Conservation (phyloP, 2,888 invertebrate species). For the Arctia plantaginis region DNA sequence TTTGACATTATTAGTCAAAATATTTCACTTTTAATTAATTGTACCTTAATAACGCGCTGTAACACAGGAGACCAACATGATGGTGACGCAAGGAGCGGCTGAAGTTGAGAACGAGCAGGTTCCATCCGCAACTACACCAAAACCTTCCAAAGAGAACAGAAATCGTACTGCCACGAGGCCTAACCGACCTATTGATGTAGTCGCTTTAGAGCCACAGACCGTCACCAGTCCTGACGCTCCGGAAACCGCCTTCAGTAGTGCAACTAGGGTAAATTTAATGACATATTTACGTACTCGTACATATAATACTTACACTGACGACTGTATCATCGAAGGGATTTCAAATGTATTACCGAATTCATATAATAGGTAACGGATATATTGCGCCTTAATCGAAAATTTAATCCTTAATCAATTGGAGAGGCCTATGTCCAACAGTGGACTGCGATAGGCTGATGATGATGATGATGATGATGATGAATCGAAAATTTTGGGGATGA, state of each 20-base stretch:
- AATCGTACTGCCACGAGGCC: slow-evolving; percentile 70
- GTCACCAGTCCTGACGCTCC: slow-evolving; percentile 80
- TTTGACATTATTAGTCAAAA: not conserved
- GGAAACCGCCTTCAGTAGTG: slow-evolving; percentile 87
- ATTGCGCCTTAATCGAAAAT: not conserved
- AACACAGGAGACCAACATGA: slow-evolving; percentile 68
- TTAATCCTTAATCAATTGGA: no score
- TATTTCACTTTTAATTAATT: not conserved
- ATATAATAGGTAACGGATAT: no score
- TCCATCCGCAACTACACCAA: slow-evolving; percentile 36
- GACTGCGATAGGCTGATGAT: no score
- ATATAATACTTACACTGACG: not conserved
- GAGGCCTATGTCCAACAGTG: no score
- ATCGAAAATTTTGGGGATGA: not conserved
- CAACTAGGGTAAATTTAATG: slow-evolving; percentile 85
- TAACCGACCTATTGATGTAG: slow-evolving; percentile 85
- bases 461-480: no score
- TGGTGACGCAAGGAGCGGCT: slow-evolving; percentile 68
- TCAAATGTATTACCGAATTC: not conserved
- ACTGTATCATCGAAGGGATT: not conserved
- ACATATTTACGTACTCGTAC: not conserved
- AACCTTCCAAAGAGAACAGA: slow-evolving; percentile 46
- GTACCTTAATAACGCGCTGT: not conserved
- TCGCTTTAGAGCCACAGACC: slow-evolving; percentile 85
- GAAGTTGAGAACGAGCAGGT: slow-evolving; percentile 75